Evolutionary conservation across 2,888 invertebrate species (phyloP).

Genomic region (Ganaspis brasiliensis): DNA sequence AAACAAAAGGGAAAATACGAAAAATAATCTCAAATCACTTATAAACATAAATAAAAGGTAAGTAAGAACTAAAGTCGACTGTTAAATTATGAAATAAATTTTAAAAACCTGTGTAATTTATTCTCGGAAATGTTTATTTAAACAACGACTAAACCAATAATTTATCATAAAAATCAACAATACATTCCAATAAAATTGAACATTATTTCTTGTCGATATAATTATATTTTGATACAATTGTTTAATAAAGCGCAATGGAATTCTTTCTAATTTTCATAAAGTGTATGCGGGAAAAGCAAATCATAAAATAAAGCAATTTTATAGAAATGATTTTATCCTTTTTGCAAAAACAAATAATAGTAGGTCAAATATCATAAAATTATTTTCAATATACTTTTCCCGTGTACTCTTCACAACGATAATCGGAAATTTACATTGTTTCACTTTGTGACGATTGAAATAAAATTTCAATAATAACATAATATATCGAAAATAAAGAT

Average conservation of each 20-base stretch:
- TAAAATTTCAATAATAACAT: constrained; percentile 18
- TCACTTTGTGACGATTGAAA: neutral
- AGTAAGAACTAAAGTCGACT: too few species aligned
- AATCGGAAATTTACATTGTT: neutral
- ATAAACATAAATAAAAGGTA: too few species aligned
- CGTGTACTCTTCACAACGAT: constrained; percentile 3
- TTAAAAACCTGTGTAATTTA: neutral
- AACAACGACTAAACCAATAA: constrained; percentile 37
- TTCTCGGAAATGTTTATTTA: constrained; percentile 27
- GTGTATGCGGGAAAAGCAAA: constrained; percentile 27
- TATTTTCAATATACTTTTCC: neutral
- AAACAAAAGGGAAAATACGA: neutral
- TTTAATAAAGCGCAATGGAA: neutral
- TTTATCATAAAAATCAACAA: constrained; percentile 36
- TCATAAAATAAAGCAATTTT: constrained; percentile 7
- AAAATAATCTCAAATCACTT: too few species aligned
- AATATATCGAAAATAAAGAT: constrained; percentile 35
- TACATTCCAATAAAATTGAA: constrained; percentile 16
- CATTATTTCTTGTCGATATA: constrained; percentile 20
- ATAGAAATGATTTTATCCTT: neutral
- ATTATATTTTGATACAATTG: constrained; percentile 16
- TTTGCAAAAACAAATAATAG: neutral
- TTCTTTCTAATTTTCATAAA: constrained; percentile 13
- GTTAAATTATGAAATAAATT: neutral
- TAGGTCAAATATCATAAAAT: neutral